These are phyloP conservation scores for Coranthus polyacanthus DNA, from an alignment of 2,797 vertebrate species.

Conservation along the genomic window DNA sequence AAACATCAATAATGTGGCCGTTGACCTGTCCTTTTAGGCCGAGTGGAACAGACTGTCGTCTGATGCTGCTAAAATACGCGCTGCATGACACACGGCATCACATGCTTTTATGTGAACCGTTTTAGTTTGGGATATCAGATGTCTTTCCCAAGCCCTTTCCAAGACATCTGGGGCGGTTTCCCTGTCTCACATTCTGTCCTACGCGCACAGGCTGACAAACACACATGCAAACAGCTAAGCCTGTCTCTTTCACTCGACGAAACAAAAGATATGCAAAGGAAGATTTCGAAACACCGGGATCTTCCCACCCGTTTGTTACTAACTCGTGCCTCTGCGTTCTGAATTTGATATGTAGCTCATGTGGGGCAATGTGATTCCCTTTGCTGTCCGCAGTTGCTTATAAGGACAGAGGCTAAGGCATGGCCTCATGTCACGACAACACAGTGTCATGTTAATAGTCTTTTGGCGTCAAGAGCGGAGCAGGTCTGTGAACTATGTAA, in stretches of 20 bases:
- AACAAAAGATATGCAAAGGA: constrained; percentile 22
- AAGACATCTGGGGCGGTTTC: constrained; percentile 22
- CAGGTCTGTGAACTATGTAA: no score
- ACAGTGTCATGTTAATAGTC: neutral
- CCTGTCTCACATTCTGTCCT: constrained; percentile 2
- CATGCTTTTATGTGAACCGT: constrained; percentile 55
- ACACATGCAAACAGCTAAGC: neutral
- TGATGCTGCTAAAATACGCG: constrained; percentile 27
- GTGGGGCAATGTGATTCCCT: no score
- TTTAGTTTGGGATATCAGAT: constrained; percentile 75
- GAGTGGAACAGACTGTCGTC: constrained; percentile 11
- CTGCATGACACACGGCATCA: constrained; percentile 48
- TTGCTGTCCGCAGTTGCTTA: neutral
- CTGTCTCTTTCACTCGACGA: neutral
- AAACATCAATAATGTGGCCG: neutral
- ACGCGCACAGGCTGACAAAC: neutral
- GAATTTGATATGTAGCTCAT: neutral
- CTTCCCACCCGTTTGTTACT: accelerated
- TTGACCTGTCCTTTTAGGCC: constrained; percentile 11
- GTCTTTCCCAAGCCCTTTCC: constrained; percentile 56
- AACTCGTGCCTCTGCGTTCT: constrained; percentile 4
- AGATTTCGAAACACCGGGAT: neutral
- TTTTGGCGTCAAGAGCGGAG: no score
- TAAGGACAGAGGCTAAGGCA: neutral
- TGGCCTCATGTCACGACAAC: neutral